Evolutionary conservation across 2,797 vertebrate genomes (phyloP), one percentile per base, ranked within the genome.

Genomic region (Poecilia wingei): DNA sequence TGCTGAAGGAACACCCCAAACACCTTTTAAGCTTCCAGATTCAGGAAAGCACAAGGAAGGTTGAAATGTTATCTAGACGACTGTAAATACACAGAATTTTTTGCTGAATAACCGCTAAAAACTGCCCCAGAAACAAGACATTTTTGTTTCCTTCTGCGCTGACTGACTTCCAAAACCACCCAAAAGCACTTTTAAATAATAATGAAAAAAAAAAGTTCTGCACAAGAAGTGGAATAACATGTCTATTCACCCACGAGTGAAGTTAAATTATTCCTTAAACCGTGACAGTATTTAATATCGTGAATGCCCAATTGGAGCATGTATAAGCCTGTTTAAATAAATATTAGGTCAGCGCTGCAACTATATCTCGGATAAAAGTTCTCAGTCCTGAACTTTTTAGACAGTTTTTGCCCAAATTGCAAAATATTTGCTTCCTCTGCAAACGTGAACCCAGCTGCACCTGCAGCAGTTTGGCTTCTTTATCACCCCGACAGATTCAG

Each of bases 101-200:
- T 47, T 43, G 71, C 28, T 79, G 43, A 68, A 43, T 46, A 28
- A 82, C 72, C 36, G 46, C 74, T 82, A 47, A 81, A 14, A 72
- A 74, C 74, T 86, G 80, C 78, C 78, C 73, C 31, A 39, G 69
- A 45, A 80, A 73, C 72, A 43, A 46, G 51, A 81, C 10, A 46
- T 45, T 20, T 47, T 59, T 28, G 47, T 47, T 20, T 51, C n/a
- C n/a, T 36, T 51, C 68, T 73, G 20, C 75, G 75, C 78, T 53
- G 45, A 55, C 72, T 78, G 46, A 82, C 28, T 72, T 79, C 41
- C 47, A 72, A 76, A n/a, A 14, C 83, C 68, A 39, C 61, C 78
- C 77, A 47, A 86, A 91, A 87, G 92, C 90, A 92, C 87, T 92
- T 94, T 92, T 82, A 81, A n/a, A 69, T 49, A 59, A 72, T 73